Percentiles rank a stretch among this genome's conserved stretches.
These are phyloP conservation scores for Balearica regulorum DNA, from an alignment of 2,797 vertebrate species.

Conservation along the genomic window DNA sequence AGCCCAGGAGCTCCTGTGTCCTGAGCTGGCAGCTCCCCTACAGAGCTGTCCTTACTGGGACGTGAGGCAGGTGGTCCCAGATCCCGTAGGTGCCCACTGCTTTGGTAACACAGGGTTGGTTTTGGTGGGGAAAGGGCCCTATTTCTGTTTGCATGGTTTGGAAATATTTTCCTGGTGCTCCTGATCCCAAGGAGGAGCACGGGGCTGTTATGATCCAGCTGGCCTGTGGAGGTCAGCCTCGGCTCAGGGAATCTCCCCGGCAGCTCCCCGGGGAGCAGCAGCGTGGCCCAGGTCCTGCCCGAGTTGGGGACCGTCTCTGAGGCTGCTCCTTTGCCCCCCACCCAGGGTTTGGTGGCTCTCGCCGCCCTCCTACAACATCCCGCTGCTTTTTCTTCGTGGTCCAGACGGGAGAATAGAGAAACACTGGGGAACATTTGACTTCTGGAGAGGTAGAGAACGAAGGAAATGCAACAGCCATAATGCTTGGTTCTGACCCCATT, in stretches of 20 bases:
- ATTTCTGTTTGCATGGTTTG: rapidly evolving
- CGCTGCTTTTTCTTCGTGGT: rapidly evolving
- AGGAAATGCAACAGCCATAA: rapidly evolving
- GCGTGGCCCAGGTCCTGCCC: neutral
- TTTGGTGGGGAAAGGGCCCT: neutral
- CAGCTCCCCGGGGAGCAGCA: neutral
- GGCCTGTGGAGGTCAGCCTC: conserved; percentile 60
- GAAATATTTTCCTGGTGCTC: neutral
- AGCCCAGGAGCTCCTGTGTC: neutral
- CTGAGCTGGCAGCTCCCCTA: neutral
- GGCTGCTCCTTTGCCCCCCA: rapidly evolving
- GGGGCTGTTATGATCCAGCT: neutral
- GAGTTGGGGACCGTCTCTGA: neutral
- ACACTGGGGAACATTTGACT: neutral
- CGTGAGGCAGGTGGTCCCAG: rapidly evolving
- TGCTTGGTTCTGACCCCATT: neutral
- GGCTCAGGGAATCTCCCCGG: neutral
- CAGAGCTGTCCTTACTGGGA: neutral
- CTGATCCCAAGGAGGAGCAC: neutral
- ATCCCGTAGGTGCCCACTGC: rapidly evolving
- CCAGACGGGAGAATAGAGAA: neutral
- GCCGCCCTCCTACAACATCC: neutral
- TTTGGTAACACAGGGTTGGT: rapidly evolving
- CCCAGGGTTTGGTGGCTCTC: neutral
- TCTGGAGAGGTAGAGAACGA: neutral